These are phyloP conservation scores for Callinectes sapidus DNA, from an alignment of 2,888 invertebrate genomes.

Conservation along the genomic window DNA sequence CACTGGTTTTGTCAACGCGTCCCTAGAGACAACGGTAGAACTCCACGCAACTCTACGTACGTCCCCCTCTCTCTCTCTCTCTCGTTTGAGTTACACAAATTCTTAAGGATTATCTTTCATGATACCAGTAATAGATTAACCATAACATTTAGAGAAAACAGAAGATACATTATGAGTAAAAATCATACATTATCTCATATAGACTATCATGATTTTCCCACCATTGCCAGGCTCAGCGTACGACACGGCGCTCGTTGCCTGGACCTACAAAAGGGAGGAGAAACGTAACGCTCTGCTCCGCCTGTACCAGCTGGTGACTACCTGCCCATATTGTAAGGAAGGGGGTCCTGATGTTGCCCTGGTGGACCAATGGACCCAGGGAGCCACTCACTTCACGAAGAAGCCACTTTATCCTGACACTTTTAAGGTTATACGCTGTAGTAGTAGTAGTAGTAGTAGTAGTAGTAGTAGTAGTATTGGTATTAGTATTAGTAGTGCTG, in stretches of 20 bases:
- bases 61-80: background rate
- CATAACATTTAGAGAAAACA: too few relatives aligned
- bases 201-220: background rate
- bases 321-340: constrained; percentile 61
- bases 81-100: too few relatives aligned
- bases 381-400: background rate
- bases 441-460: too few relatives aligned
- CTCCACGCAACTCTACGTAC: constrained; percentile 44
- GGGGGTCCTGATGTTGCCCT: constrained; percentile 43
- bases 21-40: background rate
- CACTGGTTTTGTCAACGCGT: background rate
- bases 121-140: too few relatives aligned
- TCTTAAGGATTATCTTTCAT: too few relatives aligned
- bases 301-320: constrained; percentile 42
- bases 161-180: too few relatives aligned
- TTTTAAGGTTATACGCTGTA: constrained; percentile 23
- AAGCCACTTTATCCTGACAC: constrained; percentile 53
- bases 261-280: background rate
- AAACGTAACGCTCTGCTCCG: background rate
- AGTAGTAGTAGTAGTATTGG: too few relatives aligned
- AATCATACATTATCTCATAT: background rate
- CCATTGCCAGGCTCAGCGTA: background rate
- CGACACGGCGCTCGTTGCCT: constrained; percentile 12
- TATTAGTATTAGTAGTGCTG: too few relatives aligned
- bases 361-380: constrained; percentile 46